phyloP scores from a whole-genome alignment of 2,113 vertebrate genomes.

The Athene noctua region DNA sequence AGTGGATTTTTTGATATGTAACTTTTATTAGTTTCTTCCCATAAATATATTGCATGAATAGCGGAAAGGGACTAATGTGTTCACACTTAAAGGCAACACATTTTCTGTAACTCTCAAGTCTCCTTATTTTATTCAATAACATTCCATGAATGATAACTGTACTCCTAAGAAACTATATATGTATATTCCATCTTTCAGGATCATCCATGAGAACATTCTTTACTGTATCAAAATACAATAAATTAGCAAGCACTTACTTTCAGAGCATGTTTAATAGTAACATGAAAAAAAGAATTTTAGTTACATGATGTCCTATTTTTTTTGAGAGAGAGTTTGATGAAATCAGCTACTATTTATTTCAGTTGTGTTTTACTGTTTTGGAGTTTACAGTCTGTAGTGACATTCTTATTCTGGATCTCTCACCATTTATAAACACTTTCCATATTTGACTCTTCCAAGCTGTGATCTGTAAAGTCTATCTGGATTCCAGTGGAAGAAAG shows the following conservation, averaged over 20 bases:
- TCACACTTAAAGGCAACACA: not conserved
- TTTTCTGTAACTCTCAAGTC: not conserved
- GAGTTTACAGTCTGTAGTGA: not conserved
- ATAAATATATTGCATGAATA: not conserved
- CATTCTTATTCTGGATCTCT: not conserved
- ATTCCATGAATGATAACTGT: not conserved
- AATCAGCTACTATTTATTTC: not conserved
- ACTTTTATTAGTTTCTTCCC: not conserved
- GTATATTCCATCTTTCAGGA: not conserved
- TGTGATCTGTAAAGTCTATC: not conserved
- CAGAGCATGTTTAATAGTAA: not conserved
- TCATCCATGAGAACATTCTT: not conserved
- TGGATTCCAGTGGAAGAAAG: not conserved
- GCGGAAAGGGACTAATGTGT: not conserved
- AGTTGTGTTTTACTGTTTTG: not conserved
- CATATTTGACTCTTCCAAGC: not conserved
- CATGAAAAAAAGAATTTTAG: not conserved
- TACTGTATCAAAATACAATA: not conserved
- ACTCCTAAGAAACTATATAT: not conserved
- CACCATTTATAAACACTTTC: not conserved
- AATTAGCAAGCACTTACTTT: not conserved
- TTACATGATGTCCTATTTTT: not conserved
- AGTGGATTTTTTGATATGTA: rapidly evolving
- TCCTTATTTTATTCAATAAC: not conserved
- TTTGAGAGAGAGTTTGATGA: not conserved